Percentiles rank a stretch among this genome's conserved stretches.
Evolutionary conservation across 2,888 invertebrate genomes (phyloP).

Genomic region (Campoplex capitator): DNA sequence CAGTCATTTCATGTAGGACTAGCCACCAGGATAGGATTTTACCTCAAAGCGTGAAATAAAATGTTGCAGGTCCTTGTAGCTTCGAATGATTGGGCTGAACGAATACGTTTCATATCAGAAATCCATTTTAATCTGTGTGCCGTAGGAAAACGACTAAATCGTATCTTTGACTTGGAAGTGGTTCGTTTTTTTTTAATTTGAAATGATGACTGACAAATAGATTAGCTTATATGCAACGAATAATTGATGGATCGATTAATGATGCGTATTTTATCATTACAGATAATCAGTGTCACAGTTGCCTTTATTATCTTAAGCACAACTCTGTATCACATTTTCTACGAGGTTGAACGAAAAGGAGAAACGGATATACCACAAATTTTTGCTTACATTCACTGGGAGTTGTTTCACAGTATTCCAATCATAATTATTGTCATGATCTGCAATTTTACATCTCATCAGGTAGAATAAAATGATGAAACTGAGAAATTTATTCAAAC

Average conservation of each 20-base stretch:
- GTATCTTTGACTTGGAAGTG: conserved; percentile 47
- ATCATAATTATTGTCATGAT: conserved; percentile 55
- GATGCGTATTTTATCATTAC: background rate
- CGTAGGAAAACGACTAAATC: conserved; percentile 48
- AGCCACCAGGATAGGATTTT: no score
- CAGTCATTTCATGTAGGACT: no score
- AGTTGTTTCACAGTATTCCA: conserved; percentile 60
- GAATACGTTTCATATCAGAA: conserved; percentile 47
- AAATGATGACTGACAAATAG: no score
- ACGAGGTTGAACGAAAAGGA: conserved; percentile 47
- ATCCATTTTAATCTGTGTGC: conserved; percentile 52
- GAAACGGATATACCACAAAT: conserved; percentile 49
- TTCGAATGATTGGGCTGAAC: conserved; percentile 59
- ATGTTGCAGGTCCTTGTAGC: conserved; percentile 21
- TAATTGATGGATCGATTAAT: background rate
- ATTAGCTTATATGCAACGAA: background rate
- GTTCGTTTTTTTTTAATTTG: background rate
- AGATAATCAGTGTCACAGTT: conserved; percentile 50
- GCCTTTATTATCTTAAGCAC: conserved; percentile 58
- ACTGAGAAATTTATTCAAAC: background rate
- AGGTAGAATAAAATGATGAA: conserved; percentile 37
- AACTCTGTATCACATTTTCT: conserved; percentile 61
- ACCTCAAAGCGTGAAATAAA: background rate
- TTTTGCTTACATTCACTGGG: conserved; percentile 53
- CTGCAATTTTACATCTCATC: conserved; percentile 62